Conservation (phyloP, 2,797 vertebrate genomes). For the Darevskia nairensis region DNA sequence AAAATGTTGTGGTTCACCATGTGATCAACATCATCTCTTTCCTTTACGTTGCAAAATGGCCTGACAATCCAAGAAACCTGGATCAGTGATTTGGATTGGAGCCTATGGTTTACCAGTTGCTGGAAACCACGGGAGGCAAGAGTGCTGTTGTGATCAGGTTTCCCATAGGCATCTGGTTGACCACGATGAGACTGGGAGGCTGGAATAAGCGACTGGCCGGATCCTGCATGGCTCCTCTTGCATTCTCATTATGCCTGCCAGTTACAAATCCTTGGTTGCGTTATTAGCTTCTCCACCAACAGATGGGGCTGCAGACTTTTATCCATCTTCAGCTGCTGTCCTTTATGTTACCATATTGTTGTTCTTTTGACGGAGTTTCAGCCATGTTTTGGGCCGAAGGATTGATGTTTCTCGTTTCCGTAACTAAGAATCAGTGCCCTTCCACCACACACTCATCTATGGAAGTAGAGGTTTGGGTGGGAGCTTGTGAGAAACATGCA, state of each 20-base stretch:
- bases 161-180: no score
- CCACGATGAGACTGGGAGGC: no score
- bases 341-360: not conserved
- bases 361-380: not conserved
- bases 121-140: no score
- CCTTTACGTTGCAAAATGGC: not conserved
- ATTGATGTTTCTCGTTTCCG: not conserved
- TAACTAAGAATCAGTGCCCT: not conserved
- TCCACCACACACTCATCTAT: no score
- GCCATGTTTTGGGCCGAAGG: not conserved
- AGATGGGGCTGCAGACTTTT: not conserved
- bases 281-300: not conserved
- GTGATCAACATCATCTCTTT: no score
- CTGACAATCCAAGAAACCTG: not conserved
- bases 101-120: not conserved
- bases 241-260: no score
- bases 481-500: not conserved
- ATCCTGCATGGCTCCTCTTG: no score
- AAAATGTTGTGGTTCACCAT: not conserved
- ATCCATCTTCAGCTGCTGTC: not conserved
- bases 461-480: not conserved
- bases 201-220: no score
- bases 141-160: no score
- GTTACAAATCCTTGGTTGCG: not conserved
- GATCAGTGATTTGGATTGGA: not conserved